These are phyloP conservation scores for Stramonita haemastoma DNA, from an alignment of 2,888 invertebrate species.

Conservation along the genomic window DNA sequence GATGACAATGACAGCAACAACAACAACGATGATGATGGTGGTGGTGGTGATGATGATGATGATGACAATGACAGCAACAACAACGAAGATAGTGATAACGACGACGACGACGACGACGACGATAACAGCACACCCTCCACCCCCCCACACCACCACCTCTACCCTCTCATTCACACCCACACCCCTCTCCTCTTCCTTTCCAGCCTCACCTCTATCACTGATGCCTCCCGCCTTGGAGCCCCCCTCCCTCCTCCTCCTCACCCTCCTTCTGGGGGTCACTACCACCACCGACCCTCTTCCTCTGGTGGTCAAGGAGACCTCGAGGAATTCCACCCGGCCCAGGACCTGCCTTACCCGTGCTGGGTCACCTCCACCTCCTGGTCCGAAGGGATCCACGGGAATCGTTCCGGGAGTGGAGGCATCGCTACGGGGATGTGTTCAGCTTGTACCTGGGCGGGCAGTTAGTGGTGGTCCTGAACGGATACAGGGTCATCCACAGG, in stretches of 20 bases:
- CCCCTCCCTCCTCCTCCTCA: not conserved
- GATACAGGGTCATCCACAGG: slow-evolving; percentile 44
- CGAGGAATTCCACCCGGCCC: slow-evolving; percentile 14
- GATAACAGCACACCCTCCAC: not conserved
- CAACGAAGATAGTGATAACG: too few relatives aligned
- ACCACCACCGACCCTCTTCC: not conserved
- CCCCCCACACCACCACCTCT: not conserved
- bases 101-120: not conserved
- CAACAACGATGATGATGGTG: not conserved
- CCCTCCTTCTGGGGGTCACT: not conserved
- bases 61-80: not conserved
- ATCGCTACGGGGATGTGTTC: slow-evolving; percentile 42
- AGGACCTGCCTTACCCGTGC: slow-evolving; percentile 5
- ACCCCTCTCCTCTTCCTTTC: not conserved
- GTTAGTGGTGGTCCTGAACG: slow-evolving; percentile 46
- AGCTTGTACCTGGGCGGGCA: slow-evolving; percentile 41
- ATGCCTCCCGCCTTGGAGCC: not conserved
- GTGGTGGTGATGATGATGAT: slow-evolving; percentile 25
- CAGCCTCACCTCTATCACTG: too few relatives aligned
- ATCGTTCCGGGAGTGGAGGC: not conserved
- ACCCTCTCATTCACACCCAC: too few relatives aligned
- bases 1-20: not conserved
- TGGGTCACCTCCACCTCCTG: slow-evolving; percentile 32
- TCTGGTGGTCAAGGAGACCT: slow-evolving; percentile 9
- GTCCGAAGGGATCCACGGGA: not conserved